Conservation (phyloP, 2,888 invertebrate species). For the Tachina lurida region DNA sequence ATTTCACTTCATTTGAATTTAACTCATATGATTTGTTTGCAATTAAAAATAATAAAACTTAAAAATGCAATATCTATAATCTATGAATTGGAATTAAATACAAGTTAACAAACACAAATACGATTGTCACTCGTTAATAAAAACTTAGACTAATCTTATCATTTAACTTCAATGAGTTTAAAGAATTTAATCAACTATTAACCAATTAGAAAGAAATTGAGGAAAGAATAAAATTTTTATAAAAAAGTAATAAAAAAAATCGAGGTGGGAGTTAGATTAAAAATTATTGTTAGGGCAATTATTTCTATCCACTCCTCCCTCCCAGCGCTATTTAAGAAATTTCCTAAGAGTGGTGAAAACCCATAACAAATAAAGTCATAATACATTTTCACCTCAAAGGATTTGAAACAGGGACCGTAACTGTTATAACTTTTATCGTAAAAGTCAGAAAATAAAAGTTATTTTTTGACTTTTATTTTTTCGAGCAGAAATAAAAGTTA, state of each 20-base stretch:
- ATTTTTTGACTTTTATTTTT: too few relatives aligned
- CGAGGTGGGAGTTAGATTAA: slow-evolving; percentile 4
- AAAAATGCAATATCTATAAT: slow-evolving; percentile 1
- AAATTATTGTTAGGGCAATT: neutral
- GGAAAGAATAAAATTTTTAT: neutral
- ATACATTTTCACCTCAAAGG: slow-evolving; percentile 20
- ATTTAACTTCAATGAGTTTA: slow-evolving; percentile 49
- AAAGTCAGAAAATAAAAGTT: too few relatives aligned
- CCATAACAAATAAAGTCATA: neutral
- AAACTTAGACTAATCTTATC: slow-evolving; percentile 46
- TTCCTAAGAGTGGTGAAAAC: neutral
- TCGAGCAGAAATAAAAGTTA: too few relatives aligned
- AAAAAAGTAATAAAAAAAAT: neutral
- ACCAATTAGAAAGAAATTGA: slow-evolving; percentile 43
- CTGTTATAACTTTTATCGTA: too few relatives aligned
- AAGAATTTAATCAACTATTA: slow-evolving; percentile 31
- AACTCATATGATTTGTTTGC: neutral
- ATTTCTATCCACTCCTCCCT: neutral
- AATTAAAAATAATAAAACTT: slow-evolving; percentile 11
- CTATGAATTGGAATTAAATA: neutral
- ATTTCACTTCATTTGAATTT: slow-evolving; percentile 1
- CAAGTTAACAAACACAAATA: slow-evolving; percentile 4
- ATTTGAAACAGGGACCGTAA: too few relatives aligned
- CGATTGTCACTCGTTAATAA: slow-evolving; percentile 15
- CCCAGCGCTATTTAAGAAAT: neutral